Conservation (phyloP, 2,113 vertebrate species). For the Atlantisia rogersi region DNA sequence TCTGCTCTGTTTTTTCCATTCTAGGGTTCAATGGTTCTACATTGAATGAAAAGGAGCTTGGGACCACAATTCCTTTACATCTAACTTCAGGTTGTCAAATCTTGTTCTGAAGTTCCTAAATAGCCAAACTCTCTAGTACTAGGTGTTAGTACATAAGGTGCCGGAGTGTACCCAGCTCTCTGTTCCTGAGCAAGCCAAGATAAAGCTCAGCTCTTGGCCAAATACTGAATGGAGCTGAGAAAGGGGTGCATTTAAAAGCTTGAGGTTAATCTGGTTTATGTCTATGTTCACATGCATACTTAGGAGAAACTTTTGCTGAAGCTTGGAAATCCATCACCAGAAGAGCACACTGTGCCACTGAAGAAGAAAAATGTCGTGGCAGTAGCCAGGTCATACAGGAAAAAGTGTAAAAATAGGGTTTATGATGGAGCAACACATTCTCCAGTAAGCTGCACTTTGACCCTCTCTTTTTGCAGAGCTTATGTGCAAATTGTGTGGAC, state of each 20-base stretch:
- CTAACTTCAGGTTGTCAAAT: neutral
- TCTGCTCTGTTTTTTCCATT: neutral
- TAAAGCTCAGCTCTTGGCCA: neutral
- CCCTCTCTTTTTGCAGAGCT: neutral
- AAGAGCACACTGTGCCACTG: neutral
- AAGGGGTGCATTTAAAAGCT: neutral
- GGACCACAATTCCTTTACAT: no score
- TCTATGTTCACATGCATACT: neutral
- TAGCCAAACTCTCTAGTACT: neutral
- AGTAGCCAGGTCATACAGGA: fast-evolving
- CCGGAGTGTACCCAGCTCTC: neutral
- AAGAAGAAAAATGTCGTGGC: neutral
- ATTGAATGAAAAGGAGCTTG: neutral
- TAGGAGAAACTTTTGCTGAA: neutral
- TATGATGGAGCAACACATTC: neutral
- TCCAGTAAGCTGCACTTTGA: neutral
- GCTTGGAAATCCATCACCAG: neutral
- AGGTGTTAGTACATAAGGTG: neutral
- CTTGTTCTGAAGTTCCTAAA: neutral
- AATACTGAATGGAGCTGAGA: neutral
- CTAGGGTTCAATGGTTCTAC: neutral
- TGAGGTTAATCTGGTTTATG: neutral
- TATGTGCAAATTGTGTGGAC: no score
- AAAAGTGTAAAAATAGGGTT: neutral
- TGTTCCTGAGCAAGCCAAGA: neutral